These are phyloP conservation scores for Glaucopsyche alexis DNA, from an alignment of 2,888 invertebrate species.

Conservation along the genomic window DNA sequence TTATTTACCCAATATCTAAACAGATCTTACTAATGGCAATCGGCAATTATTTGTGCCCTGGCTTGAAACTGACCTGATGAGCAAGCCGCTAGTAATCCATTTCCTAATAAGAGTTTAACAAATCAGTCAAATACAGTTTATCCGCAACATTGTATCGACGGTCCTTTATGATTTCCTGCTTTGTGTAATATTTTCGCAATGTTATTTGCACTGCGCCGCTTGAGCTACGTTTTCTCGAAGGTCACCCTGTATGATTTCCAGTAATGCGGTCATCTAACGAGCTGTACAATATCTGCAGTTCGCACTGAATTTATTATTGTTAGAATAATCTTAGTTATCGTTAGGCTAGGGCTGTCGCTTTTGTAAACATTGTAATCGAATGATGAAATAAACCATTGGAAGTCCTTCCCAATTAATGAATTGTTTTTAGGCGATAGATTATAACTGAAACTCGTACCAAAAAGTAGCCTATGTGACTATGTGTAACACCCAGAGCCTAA, in stretches of 20 bases:
- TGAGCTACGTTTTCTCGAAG: slow-evolving; percentile 31
- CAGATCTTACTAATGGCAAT: too few species aligned
- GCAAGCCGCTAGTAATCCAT: not conserved
- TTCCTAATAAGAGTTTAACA: not conserved
- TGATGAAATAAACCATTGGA: too few species aligned
- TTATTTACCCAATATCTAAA: too few species aligned
- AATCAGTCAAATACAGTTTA: not conserved
- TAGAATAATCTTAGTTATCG: slow-evolving; percentile 31
- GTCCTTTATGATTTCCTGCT: slow-evolving; percentile 9
- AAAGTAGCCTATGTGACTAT: too few species aligned
- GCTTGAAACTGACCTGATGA: not conserved
- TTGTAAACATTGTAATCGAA: too few species aligned
- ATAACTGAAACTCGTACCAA: too few species aligned
- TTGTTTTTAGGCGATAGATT: too few species aligned
- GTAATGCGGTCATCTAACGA: slow-evolving; percentile 41
- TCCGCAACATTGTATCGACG: not conserved
- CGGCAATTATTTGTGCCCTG: too few species aligned
- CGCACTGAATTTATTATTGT: slow-evolving; percentile 37
- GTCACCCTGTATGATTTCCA: slow-evolving; percentile 32
- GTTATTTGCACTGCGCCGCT: slow-evolving; percentile 30
- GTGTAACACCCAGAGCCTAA: too few species aligned
- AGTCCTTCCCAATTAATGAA: too few species aligned
- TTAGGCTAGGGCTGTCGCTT: slow-evolving; percentile 31
- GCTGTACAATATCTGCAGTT: slow-evolving; percentile 36
- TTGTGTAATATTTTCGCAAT: slow-evolving; percentile 21